Base-by-base conservation (phyloP, 2,797 vertebrate species). In the Channallabes apus region DNA sequence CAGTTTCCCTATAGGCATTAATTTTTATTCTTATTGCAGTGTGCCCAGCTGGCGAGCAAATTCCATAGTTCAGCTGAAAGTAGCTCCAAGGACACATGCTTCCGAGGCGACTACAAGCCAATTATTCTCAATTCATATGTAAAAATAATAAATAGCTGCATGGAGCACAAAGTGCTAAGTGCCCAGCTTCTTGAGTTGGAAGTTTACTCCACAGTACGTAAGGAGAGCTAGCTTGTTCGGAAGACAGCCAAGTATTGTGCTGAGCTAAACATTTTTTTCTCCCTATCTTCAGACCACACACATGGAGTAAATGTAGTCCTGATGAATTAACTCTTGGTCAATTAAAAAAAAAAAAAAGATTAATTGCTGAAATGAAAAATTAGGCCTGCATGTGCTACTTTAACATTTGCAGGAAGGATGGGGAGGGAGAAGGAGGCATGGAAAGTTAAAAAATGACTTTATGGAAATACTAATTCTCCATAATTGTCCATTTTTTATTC, bases 141-240 rank as follows among this genome's bases (percentile, higher is more conserved):
- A 84, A 86, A 84, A 82, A 86, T 84, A 86, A 86, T 86, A 84
- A 83, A 86, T 84, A 75, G 68, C 59, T n/a, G 61, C 77, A 67
- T 17, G 29, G 29, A 56, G 58, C 62, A 75, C 67, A 81, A 58
- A 84, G 77, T 81, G 82, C 82, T 73, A 80, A 84, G 77, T 58
- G 73, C 32, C 76, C 68, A 46, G 41, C 76, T 86, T 80, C 61
- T 75, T 22, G 24, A 73, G 58, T 80, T 27, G 3, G 24, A 71
- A 46, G 61, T 69, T 84, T 83, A 58, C n/a, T 80, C 24, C 20
- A 41, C 20, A 20, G 65, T 15, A 1, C 18, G 51, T n/a, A 58
- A 71, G 27, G 18, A 64, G 80, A 71, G 27, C 73, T 62, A 71
- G 73, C 12, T 14, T 20, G 24, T 77, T 69, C 73, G 3, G 7